Base-by-base conservation (phyloP, 2,113 vertebrate genomes). In the Paramisgurnus dabryanus region DNA sequence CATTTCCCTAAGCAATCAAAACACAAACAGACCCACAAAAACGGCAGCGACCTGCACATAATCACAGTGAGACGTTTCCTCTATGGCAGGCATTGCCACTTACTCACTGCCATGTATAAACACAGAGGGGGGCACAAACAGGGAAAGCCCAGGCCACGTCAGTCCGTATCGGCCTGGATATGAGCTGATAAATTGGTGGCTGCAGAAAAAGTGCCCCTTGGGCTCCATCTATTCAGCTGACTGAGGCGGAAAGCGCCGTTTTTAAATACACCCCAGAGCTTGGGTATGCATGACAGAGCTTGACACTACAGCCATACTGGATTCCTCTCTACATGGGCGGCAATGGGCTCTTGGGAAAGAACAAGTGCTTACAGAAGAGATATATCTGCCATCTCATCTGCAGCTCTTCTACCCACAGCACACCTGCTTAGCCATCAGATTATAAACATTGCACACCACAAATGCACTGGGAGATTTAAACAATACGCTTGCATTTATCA, bases 1-100 rank as follows among this genome's bases (percentile, higher is more conserved):
- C 85, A 90, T 91, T 92, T 91, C 89, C 87, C 87, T 81, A 89
- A 90, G 87, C 88, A 91, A 92, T 90, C 87, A 87, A 86, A 91
- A 89, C 85, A 88, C 86, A 90, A 91, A 90, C 89, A 87, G 86
- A 90, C 87, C 84, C 84, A 81, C 87, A 80, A 70, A 87, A 88
- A 87, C 84, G 68, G 40, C 85, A 86, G 71, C 57, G 72, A 84
- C 84, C 89, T 89, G 86, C 34, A 65, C 22, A 79, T 72, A 87
- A 89, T 91, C 90, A 83, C 74, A 87, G 80, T 80, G 58, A 58
- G 86, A 87, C 83, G 60, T 87, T 86, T 88, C 79, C 83, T 78
- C 66, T 39, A 69, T 43, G 72, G 67, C 41, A 78, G 72, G 67
- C 18, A 72, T 81, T 43, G 76, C 71, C 84, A 74, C 86, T 80